These are phyloP conservation scores for Aphyosemion australe DNA, from an alignment of 2,113 vertebrate genomes.

Conservation along the genomic window DNA sequence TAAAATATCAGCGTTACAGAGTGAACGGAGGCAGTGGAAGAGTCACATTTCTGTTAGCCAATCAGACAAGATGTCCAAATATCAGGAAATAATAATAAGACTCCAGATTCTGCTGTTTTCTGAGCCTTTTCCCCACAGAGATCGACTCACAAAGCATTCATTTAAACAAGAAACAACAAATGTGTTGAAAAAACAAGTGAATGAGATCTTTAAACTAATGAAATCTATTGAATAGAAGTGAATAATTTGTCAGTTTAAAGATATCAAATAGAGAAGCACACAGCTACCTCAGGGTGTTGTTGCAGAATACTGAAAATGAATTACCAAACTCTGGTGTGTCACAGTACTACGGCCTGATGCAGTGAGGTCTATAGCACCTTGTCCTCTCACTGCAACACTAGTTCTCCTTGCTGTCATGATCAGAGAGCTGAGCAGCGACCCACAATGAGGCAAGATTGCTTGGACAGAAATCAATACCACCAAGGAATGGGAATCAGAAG, in stretches of 20 bases:
- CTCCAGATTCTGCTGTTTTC: too few species aligned
- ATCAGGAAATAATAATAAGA: too few species aligned
- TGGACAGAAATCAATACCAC: slow-evolving; percentile 89
- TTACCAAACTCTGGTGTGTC: slow-evolving; percentile 44
- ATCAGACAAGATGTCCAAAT: too few species aligned
- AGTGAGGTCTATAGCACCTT: slow-evolving; percentile 53
- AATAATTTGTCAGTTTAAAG: not conserved
- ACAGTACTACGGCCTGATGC: slow-evolving; percentile 49
- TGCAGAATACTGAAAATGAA: slow-evolving; percentile 29
- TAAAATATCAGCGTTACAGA: too few species aligned
- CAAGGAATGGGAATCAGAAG: slow-evolving; percentile 79
- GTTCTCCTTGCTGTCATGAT: slow-evolving; percentile 77
- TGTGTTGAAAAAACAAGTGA: too few species aligned
- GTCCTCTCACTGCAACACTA: slow-evolving; percentile 81
- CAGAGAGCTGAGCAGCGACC: slow-evolving; percentile 80
- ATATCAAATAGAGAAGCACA: not conserved
- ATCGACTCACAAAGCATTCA: too few species aligned
- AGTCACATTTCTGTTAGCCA: too few species aligned
- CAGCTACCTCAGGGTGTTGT: not conserved
- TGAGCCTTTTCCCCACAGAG: too few species aligned
- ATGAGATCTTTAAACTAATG: too few species aligned
- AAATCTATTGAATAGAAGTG: too few species aligned
- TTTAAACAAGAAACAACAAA: too few species aligned
- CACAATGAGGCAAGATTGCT: slow-evolving; percentile 80
- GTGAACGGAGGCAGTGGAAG: too few species aligned